Conservation (phyloP, 2,113 vertebrate genomes). For the Triplophysa dalaica region DNA sequence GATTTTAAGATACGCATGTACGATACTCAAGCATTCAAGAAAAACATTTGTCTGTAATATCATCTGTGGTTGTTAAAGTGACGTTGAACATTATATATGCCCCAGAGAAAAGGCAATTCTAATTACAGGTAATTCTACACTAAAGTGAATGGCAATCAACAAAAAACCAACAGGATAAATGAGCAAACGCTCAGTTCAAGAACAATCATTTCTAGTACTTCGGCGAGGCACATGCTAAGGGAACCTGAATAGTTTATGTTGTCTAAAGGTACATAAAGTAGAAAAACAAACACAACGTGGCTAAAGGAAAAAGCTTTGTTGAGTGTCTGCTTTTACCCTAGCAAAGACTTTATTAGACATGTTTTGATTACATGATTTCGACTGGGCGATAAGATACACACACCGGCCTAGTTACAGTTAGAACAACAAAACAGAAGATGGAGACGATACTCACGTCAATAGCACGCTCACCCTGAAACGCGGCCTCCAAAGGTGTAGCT, state of each 20-base stretch:
- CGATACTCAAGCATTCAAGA: conserved; percentile 6
- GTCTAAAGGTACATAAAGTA: background rate
- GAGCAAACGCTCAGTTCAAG: conserved; percentile 23
- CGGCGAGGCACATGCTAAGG: background rate
- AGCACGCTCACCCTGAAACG: conserved; percentile 29
- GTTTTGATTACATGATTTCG: conserved; percentile 49
- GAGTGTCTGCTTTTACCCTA: conserved; percentile 4
- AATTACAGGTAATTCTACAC: conserved; percentile 37
- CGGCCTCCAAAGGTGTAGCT: conserved; percentile 40
- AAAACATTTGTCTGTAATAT: conserved; percentile 19
- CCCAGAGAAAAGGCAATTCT: conserved; percentile 29
- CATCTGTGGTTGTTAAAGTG: conserved; percentile 21
- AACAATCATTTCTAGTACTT: conserved; percentile 25
- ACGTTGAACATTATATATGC: conserved; percentile 18
- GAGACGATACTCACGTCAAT: conserved; percentile 25
- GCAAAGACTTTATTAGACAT: conserved; percentile 27
- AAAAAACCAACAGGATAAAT: conserved; percentile 25
- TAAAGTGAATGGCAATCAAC: conserved; percentile 22
- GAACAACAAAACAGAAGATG: conserved; percentile 34
- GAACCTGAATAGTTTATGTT: background rate
- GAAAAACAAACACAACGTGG: background rate
- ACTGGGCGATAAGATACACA: conserved; percentile 49
- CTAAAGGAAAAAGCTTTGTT: background rate
- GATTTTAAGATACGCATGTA: background rate
- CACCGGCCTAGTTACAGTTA: conserved; percentile 44